These are phyloP conservation scores for Myoxocephalus aenaeus DNA, from an alignment of 2,797 vertebrate species.

Conservation along the genomic window DNA sequence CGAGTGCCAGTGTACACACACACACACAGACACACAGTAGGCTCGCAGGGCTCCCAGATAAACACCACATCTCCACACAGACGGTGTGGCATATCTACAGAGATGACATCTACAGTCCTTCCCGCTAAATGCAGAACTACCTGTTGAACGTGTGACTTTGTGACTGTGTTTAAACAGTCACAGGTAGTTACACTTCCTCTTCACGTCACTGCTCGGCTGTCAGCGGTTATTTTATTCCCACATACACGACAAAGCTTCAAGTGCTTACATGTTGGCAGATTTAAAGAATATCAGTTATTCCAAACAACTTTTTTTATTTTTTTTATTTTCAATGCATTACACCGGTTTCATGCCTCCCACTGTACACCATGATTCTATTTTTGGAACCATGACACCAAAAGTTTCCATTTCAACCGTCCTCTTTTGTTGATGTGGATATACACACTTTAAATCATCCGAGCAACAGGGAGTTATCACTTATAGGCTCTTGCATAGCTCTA, in stretches of 20 bases:
- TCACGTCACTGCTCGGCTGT: not conserved
- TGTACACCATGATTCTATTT: conserved; percentile 82
- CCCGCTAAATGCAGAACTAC: conserved; percentile 7
- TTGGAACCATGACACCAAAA: conserved; percentile 83
- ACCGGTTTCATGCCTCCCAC: not conserved
- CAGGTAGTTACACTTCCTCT: conserved; percentile 28
- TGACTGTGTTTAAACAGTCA: not conserved
- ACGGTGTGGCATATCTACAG: conserved; percentile 45
- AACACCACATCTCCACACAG: conserved; percentile 26
- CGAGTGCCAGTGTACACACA: conserved; percentile 41
- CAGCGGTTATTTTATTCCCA: not conserved
- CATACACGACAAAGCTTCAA: not conserved
- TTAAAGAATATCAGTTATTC: not conserved
- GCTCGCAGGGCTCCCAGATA: conserved; percentile 25
- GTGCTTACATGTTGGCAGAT: not conserved
- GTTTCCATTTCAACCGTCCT: conserved; percentile 88
- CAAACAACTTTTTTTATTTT: not conserved
- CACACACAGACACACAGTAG: conserved; percentile 21
- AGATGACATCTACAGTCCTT: conserved; percentile 56
- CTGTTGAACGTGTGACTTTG: not conserved
- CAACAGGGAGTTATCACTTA: conserved; percentile 84
- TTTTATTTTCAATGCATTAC: not conserved
- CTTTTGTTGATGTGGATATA: conserved; percentile 37
- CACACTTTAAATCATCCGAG: conserved; percentile 55
- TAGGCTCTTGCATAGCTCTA: conserved; percentile 42